Evolutionary conservation across 2,888 invertebrate genomes (phyloP).

Genomic region (Charanyca ferruginea): DNA sequence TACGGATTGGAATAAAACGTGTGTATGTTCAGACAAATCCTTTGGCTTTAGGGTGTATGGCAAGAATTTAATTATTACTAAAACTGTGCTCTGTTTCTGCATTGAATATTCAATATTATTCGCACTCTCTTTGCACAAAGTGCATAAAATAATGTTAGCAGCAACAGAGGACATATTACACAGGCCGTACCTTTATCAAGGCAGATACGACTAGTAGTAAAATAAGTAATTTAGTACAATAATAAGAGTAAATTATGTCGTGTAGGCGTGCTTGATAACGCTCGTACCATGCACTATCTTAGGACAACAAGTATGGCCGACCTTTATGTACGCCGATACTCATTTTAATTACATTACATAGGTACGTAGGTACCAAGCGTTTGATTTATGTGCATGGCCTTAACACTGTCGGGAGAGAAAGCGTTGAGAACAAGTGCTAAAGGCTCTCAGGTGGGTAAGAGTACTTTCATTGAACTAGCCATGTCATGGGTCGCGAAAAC

Average conservation of each 20-base stretch:
- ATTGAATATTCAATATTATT: slow-evolving; percentile 36
- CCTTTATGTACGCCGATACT: slow-evolving; percentile 41
- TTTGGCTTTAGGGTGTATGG: slow-evolving; percentile 24
- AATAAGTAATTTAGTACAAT: slow-evolving; percentile 63
- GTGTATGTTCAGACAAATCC: slow-evolving; percentile 29
- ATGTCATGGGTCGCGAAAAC: slow-evolving; percentile 21
- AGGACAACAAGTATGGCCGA: slow-evolving; percentile 58
- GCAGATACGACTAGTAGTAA: slow-evolving; percentile 54
- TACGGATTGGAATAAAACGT: slow-evolving; percentile 48
- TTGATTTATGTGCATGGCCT: slow-evolving; percentile 55
- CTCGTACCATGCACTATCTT: slow-evolving; percentile 52
- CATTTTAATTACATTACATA: slow-evolving; percentile 43
- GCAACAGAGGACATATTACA: slow-evolving; percentile 12
- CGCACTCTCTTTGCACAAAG: slow-evolving; percentile 7
- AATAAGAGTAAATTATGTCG: slow-evolving; percentile 62
- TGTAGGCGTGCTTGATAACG: slow-evolving; percentile 60
- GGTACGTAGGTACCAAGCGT: slow-evolving; percentile 16
- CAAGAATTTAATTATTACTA: slow-evolving; percentile 30
- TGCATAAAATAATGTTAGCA: slow-evolving; percentile 17
- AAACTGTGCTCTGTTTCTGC: slow-evolving; percentile 2
- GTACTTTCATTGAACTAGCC: slow-evolving; percentile 32
- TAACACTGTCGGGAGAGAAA: slow-evolving; percentile 49
- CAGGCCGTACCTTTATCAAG: slow-evolving; percentile 51
- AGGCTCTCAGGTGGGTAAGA: slow-evolving; percentile 40
- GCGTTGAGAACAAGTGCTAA: slow-evolving; percentile 44